Evolutionary conservation across 2,113 vertebrate species (phyloP).

Genomic region (Thunnus thynnus): DNA sequence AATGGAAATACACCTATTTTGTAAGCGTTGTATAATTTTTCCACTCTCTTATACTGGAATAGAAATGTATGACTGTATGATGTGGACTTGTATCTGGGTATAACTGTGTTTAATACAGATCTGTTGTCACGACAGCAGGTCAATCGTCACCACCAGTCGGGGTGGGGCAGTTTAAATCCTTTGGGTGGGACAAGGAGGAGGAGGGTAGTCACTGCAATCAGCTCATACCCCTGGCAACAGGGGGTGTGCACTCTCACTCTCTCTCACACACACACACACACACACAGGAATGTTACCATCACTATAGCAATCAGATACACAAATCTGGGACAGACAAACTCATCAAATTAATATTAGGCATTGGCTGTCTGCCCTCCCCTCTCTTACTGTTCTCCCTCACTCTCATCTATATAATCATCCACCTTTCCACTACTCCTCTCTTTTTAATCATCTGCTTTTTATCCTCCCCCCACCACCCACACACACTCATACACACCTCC

Average conservation of each 20-base stretch:
- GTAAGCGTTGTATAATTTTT: no score
- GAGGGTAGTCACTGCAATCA: slow-evolving; percentile 17
- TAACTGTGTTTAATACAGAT: slow-evolving; percentile 13
- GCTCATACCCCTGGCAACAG: slow-evolving; percentile 30
- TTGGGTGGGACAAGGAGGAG: slow-evolving; percentile 17
- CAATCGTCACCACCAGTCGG: slow-evolving; percentile 6
- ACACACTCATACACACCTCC: neutral
- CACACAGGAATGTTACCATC: neutral
- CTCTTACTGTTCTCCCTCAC: slow-evolving; percentile 23
- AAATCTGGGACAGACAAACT: slow-evolving; percentile 64
- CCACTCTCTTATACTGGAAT: no score
- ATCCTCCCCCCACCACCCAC: neutral
- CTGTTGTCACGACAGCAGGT: slow-evolving; percentile 28
- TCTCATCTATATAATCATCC: slow-evolving; percentile 62
- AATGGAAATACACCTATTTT: neutral
- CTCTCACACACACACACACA: slow-evolving; percentile 11
- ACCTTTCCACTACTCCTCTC: slow-evolving; percentile 46
- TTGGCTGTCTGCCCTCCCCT: slow-evolving; percentile 40
- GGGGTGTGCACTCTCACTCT: neutral
- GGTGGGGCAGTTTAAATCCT: slow-evolving; percentile 38
- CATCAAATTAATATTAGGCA: slow-evolving; percentile 71
- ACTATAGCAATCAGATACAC: slow-evolving; percentile 25
- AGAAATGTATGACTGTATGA: neutral
- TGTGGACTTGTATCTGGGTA: neutral
- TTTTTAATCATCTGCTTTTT: slow-evolving; percentile 73